These are phyloP conservation scores for Meloe dianella DNA, from an alignment of 2,888 invertebrate genomes.

Conservation along the genomic window DNA sequence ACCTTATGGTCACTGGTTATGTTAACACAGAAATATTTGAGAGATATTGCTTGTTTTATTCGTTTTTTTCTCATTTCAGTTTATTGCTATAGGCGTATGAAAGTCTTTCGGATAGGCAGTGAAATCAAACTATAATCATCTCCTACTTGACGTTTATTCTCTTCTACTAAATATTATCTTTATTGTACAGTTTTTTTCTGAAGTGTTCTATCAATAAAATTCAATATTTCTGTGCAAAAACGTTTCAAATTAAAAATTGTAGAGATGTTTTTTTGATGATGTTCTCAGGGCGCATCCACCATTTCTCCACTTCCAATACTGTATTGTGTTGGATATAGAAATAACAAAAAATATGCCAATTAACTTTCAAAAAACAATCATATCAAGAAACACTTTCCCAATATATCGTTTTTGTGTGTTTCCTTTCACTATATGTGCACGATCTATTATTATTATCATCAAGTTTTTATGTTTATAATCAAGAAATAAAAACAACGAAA, in stretches of 20 bases:
- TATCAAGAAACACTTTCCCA: slow-evolving; percentile 21
- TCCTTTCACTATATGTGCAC: slow-evolving; percentile 22
- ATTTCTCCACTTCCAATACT: neutral
- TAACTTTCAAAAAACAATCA: neutral
- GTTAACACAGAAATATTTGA: neutral
- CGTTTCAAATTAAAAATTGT: neutral
- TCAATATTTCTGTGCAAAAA: neutral
- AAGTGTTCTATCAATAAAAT: no score
- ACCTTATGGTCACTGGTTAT: neutral
- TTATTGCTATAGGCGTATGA: neutral
- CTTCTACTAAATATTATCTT: neutral
- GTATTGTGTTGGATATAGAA: no score
- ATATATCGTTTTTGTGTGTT: neutral
- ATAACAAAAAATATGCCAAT: neutral
- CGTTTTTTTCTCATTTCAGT: neutral
- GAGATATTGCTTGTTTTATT: neutral
- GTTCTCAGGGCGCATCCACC: neutral
- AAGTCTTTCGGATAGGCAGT: neutral
- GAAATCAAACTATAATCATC: neutral
- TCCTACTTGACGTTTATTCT: neutral
- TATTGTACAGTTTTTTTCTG: neutral
- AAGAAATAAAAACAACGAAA: slow-evolving; percentile 14
- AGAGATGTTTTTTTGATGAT: no score
- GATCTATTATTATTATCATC: neutral
- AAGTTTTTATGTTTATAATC: slow-evolving; percentile 17